These are phyloP conservation scores for Cataglyphis cursor DNA, from an alignment of 2,888 invertebrate species.

Conservation along the genomic window DNA sequence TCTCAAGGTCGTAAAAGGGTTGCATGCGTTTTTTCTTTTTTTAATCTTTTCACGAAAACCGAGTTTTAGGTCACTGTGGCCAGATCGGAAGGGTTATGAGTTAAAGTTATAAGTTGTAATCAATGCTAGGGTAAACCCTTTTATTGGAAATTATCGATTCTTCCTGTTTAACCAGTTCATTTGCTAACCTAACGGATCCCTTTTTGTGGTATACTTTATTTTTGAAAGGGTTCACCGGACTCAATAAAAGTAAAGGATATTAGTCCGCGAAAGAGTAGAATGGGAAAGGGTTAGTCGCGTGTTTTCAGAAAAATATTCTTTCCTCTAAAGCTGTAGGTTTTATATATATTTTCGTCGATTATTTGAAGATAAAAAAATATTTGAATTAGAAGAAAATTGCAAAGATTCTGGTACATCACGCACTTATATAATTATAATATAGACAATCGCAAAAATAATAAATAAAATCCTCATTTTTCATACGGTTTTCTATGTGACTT, in stretches of 20 bases:
- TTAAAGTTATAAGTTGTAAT: conserved; percentile 66
- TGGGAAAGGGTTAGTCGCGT: conserved; percentile 62
- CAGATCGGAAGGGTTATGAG: conserved; percentile 82
- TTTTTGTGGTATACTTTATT: conserved; percentile 81
- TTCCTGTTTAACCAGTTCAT: conserved; percentile 75
- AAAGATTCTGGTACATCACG: background rate
- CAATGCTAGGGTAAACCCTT: conserved; percentile 78
- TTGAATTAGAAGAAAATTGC: background rate
- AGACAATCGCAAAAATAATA: background rate
- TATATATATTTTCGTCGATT: background rate
- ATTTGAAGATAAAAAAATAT: background rate
- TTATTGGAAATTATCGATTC: conserved; percentile 85
- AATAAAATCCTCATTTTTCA: background rate
- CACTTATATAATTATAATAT: background rate
- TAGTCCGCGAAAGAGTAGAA: conserved; percentile 49
- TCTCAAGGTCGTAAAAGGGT: conserved; percentile 80
- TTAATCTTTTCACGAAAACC: conserved; percentile 76
- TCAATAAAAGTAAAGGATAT: conserved; percentile 64
- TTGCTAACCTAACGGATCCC: conserved; percentile 70
- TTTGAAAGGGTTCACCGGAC: conserved; percentile 77
- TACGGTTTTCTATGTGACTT: background rate
- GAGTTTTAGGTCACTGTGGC: conserved; percentile 77
- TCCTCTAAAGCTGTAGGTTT: background rate
- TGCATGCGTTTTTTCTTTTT: conserved; percentile 74
- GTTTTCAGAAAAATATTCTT: conserved; percentile 41